Evolutionary conservation across 1,140 invertebrate genomes (phyloP).

Genomic region (Drosophila simulans): DNA sequence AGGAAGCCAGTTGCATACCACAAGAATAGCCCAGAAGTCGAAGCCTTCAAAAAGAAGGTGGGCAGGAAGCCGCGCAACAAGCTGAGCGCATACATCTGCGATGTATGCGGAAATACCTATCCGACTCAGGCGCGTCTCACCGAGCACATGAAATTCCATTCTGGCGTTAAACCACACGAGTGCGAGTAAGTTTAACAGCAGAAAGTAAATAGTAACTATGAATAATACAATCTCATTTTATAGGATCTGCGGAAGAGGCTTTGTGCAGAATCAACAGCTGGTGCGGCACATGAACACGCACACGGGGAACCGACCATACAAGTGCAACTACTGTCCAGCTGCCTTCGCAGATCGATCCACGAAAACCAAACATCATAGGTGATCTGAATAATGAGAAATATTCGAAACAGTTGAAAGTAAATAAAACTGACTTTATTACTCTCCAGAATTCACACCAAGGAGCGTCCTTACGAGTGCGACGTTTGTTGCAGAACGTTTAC

Average conservation of each 20-base stretch:
- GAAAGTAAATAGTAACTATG: rapidly evolving
- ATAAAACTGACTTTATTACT: neutral
- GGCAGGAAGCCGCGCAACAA: slow-evolving; percentile 60
- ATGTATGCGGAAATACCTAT: slow-evolving; percentile 81
- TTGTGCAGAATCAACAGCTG: slow-evolving; percentile 77
- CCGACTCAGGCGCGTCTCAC: slow-evolving; percentile 72
- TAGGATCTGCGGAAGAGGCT: slow-evolving; percentile 78
- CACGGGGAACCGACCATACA: slow-evolving; percentile 86
- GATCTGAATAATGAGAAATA: too few relatives aligned
- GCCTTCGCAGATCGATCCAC: slow-evolving; percentile 88
- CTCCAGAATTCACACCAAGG: slow-evolving; percentile 89
- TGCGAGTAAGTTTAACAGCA: slow-evolving; percentile 67
- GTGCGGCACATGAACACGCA: slow-evolving; percentile 82
- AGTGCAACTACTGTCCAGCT: slow-evolving; percentile 89
- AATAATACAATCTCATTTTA: neutral
- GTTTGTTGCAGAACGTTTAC: slow-evolving; percentile 90
- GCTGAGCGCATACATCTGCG: slow-evolving; percentile 68
- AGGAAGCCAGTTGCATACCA: slow-evolving; percentile 1
- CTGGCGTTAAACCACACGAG: slow-evolving; percentile 72
- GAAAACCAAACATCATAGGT: slow-evolving; percentile 86
- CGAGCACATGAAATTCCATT: slow-evolving; percentile 81
- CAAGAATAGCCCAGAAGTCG: neutral
- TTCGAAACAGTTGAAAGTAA: neutral
- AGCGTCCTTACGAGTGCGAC: slow-evolving; percentile 89
- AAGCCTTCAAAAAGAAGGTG: slow-evolving; percentile 39